phyloP scores from a whole-genome alignment of 1,140 invertebrate genomes.

The Charaxes varanes region DNA sequence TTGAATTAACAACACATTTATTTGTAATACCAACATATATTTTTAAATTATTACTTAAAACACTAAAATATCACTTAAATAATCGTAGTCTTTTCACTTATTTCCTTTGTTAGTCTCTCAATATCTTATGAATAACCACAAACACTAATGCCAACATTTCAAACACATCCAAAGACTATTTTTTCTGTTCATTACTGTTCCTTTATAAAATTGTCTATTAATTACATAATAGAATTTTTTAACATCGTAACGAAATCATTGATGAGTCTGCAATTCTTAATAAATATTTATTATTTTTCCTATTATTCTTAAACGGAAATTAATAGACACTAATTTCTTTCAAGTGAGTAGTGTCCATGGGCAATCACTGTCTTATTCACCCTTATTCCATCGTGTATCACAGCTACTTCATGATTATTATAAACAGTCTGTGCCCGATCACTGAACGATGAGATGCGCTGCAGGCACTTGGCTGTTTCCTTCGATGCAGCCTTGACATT shows the following conservation, averaged over 20 bases:
- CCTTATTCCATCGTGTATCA: no score
- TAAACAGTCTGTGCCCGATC: conserved; percentile 31
- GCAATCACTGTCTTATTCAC: no score
- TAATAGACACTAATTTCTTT: no score
- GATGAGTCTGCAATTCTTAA: no score
- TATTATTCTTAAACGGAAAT: no score
- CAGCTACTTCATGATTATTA: conserved; percentile 58
- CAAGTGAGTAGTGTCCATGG: no score
- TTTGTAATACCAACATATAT: neutral
- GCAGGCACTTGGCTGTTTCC: conserved; percentile 25
- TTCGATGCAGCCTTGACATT: conserved; percentile 64
- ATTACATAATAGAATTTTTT: conserved; percentile 5
- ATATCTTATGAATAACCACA: no score
- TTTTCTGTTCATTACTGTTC: no score
- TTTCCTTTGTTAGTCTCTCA: neutral
- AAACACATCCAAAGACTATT: no score
- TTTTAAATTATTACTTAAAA: neutral
- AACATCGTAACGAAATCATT: neutral
- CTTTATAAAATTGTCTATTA: no score
- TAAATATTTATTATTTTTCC: no score
- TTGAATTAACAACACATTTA: neutral
- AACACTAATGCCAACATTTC: no score
- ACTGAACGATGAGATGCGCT: conserved; percentile 36
- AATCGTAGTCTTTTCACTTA: conserved; percentile 13
- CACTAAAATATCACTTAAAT: conserved; percentile 5